These are phyloP conservation scores for Prochilodus magdalenae DNA, from an alignment of 2,113 vertebrate species.

Conservation along the genomic window DNA sequence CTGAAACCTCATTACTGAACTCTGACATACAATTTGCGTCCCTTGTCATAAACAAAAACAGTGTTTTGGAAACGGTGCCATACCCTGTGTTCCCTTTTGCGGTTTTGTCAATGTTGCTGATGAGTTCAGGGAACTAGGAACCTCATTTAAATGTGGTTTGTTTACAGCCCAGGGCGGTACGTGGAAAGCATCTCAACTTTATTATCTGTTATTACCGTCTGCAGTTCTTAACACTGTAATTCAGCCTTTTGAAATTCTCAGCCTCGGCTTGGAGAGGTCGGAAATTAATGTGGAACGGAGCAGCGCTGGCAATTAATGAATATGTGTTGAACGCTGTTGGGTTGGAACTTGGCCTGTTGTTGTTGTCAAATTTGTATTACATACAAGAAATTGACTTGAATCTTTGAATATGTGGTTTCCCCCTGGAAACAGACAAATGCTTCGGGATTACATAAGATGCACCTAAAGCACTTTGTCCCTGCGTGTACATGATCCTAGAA, in stretches of 20 bases:
- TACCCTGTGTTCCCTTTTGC: neutral
- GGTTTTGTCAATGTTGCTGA: neutral
- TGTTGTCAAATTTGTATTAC: neutral
- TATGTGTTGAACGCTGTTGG: neutral
- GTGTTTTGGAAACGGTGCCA: neutral
- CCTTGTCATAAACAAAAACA: neutral
- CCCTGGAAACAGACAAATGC: too few relatives aligned
- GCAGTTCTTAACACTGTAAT: neutral
- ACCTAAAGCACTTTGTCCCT: too few relatives aligned
- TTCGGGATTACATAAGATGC: too few relatives aligned
- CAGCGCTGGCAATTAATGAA: neutral
- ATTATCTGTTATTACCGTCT: conserved; percentile 13
- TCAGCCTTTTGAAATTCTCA: conserved; percentile 12
- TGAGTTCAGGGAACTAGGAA: neutral
- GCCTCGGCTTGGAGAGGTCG: neutral
- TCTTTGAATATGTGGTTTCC: too few relatives aligned
- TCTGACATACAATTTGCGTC: neutral
- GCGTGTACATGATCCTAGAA: too few relatives aligned
- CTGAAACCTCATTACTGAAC: neutral
- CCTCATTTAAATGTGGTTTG: conserved; percentile 3
- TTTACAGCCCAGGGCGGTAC: neutral
- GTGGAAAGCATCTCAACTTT: neutral
- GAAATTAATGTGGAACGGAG: neutral
- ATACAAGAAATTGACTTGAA: neutral
- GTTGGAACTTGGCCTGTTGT: neutral